Evolutionary conservation across 2,113 vertebrate species (phyloP).

Genomic region (Calyptomena viridis): DNA sequence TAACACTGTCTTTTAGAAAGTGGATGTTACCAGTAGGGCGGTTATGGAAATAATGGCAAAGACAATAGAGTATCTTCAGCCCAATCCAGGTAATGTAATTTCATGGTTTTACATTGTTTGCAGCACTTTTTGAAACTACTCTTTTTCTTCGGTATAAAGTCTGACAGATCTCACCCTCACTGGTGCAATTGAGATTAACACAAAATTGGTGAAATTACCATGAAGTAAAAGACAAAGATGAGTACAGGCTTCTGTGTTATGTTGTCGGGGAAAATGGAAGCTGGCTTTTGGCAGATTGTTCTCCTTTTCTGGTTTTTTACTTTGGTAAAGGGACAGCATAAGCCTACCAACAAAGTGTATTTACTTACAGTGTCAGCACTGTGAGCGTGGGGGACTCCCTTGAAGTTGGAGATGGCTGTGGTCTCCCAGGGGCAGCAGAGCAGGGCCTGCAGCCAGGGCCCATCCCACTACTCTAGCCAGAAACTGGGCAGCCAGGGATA

Average conservation of each 20-base stretch:
- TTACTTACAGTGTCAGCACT: neutral
- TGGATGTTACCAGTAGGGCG: constrained; percentile 92
- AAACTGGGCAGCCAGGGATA: neutral
- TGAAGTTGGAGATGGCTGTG: neutral
- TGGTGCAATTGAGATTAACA: neutral
- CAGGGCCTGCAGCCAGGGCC: neutral
- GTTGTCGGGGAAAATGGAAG: neutral
- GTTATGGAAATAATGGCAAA: constrained; percentile 97
- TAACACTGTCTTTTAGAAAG: constrained; percentile 76
- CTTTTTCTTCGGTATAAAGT: neutral
- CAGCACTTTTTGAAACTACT: neutral
- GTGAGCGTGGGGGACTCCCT: neutral
- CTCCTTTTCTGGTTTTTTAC: neutral
- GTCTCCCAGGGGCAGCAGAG: neutral
- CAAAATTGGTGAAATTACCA: accelerated
- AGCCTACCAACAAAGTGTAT: accelerated
- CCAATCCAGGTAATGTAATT: constrained; percentile 89
- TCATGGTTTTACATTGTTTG: neutral
- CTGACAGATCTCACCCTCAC: neutral
- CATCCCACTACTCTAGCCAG: neutral
- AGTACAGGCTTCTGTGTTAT: neutral
- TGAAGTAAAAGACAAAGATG: neutral
- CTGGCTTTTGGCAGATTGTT: neutral
- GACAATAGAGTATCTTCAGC: constrained; percentile 97
- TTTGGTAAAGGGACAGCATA: neutral